A percentile compares a stretch with the other conserved stretches of the same genome.
Evolutionary conservation across 1,140 invertebrate species (phyloP).

Genomic region (Ceratina calcarata): DNA sequence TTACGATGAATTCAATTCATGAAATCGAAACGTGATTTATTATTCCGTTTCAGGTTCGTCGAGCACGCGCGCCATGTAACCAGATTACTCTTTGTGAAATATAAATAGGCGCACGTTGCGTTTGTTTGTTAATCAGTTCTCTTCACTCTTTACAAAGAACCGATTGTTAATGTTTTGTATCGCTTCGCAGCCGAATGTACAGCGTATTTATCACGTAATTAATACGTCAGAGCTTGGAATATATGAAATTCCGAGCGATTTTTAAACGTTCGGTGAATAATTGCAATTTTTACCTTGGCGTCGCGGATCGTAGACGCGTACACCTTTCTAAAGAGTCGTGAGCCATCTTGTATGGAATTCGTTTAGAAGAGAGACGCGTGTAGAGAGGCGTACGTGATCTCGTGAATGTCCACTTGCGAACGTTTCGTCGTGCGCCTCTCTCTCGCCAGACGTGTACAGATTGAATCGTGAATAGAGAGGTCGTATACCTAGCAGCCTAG

Average conservation of each 20-base stretch:
- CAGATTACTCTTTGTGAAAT: background rate
- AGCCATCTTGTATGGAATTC: background rate
- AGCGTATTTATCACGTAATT: no score
- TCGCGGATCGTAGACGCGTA: background rate
- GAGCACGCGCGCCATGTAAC: background rate
- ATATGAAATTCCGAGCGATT: background rate
- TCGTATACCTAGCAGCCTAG: background rate
- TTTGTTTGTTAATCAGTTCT: no score
- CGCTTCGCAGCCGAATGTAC: no score
- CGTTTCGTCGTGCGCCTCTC: background rate
- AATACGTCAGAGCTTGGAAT: no score
- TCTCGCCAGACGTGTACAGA: background rate
- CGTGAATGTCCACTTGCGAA: background rate
- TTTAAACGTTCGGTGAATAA: background rate
- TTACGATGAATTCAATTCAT: background rate
- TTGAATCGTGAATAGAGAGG: conserved; percentile 2
- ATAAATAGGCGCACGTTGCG: no score
- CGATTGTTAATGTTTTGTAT: no score
- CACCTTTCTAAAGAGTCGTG: background rate
- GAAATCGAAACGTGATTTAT: conserved; percentile 8
- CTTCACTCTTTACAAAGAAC: no score
- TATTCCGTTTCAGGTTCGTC: background rate
- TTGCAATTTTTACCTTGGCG: background rate
- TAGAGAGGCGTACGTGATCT: background rate
- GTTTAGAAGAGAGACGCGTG: background rate